phyloP scores from a whole-genome alignment of 2,797 vertebrate species.

The Notamacropus eugenii region DNA sequence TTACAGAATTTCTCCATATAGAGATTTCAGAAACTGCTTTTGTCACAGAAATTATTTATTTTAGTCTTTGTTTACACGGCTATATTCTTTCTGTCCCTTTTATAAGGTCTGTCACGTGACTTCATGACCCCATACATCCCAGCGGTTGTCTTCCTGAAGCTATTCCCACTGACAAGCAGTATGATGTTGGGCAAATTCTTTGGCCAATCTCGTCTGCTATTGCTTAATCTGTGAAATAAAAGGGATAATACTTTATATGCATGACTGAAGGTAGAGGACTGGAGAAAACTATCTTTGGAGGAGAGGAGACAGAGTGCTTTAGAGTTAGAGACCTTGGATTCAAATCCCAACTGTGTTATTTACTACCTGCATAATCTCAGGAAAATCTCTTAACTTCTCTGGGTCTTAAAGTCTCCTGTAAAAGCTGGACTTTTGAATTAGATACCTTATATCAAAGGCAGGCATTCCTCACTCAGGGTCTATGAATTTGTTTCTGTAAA shows the following conservation, averaged over 20 bases:
- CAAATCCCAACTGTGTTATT: not conserved
- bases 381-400: not conserved
- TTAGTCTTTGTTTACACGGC: not conserved
- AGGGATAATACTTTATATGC: not conserved
- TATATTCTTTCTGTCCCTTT: not conserved
- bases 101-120: not conserved
- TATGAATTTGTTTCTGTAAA: not conserved
- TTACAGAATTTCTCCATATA: not conserved
- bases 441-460: not conserved
- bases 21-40: not conserved
- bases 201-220: not conserved
- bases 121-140: not conserved
- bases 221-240: not conserved
- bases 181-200: not conserved
- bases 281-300: not conserved
- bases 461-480: not conserved
- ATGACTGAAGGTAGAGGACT: not conserved
- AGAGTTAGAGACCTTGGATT: not conserved
- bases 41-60: not conserved
- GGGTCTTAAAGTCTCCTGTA: not conserved
- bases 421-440: not conserved
- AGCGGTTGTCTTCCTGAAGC: not conserved
- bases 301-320: not conserved
- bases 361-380: not conserved
- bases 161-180: not conserved